Base-by-base conservation (phyloP, 2,113 vertebrate species). In the Rhipidura dahli region DNA sequence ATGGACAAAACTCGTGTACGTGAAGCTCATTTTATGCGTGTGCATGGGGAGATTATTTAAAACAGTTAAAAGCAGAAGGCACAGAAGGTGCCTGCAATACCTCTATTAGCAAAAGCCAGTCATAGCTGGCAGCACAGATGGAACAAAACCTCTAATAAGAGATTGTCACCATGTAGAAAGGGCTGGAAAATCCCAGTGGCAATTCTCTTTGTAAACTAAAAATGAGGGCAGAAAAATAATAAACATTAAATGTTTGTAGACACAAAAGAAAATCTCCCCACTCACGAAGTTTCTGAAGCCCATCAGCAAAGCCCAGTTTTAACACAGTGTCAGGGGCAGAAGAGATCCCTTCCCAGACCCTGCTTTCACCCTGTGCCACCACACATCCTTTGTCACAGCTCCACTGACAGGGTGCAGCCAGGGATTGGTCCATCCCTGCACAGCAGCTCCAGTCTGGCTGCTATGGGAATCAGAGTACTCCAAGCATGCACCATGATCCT, bases 391-490 rank as follows among this genome's bases (percentile, higher is more conserved):
- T 56, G 31, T 4, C 31, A n/a, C 42, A 82, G 28, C 28, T 63
- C 18, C 47, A 0, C 20, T 35, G 1, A 5, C 18, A 42, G 57
- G 13, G 15, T 9, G 5, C 44, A 37, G 23, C 5, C 1, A 1
- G 17, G 56, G 9, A 17, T 4, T 4, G 7, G 22, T 6, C 28
- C 13, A 31, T 33, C 45, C 35, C 72, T 64, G 42, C 37, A 7
- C 0, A 0, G 30, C 56, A 44, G 26, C 51, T 59, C 49, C 33
- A 76, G 35, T 6, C 40, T 5, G 1, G 9, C 37, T 57, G 50
- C 65, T 47, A 31, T 13, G 2, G 47, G 39, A 60, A 66, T 45
- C 19, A 2, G 3, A 2, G 3, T 2, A 1, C 26, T 45, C 35
- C 0, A 21, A 17, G 6, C 7, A 42, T 24, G 8, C 27, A 50